Conservation (phyloP, 2,797 vertebrate genomes). For the Sebastes nivosus region DNA sequence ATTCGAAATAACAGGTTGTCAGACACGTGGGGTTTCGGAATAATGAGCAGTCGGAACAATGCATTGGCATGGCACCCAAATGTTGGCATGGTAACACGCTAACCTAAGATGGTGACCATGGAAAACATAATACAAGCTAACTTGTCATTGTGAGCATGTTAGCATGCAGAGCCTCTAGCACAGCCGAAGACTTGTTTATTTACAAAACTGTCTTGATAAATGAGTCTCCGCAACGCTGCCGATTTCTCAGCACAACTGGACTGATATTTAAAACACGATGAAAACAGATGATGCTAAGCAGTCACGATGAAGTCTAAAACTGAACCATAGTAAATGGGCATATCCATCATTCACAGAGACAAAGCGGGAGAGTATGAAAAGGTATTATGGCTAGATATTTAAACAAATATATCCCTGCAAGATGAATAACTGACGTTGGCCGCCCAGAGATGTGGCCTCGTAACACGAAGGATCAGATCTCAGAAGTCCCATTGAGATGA, state of each 20-base stretch:
- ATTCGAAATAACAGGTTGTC: too few relatives aligned
- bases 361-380: neutral
- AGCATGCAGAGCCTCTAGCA: too few relatives aligned
- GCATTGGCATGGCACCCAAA: too few relatives aligned
- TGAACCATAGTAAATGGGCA: neutral
- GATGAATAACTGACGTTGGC: conserved; percentile 43
- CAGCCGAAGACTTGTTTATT: too few relatives aligned
- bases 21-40: too few relatives aligned
- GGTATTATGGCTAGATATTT: conserved; percentile 1
- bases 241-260: neutral
- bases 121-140: too few relatives aligned
- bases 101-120: too few relatives aligned
- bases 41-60: too few relatives aligned
- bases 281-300: neutral
- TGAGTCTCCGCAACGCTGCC: neutral
- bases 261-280: neutral
- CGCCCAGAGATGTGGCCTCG: conserved; percentile 20
- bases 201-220: neutral
- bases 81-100: too few relatives aligned
- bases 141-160: too few relatives aligned
- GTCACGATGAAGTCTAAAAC: neutral
- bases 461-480: conserved; percentile 25
- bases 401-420: conserved; percentile 17
- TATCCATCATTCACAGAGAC: conserved; percentile 2
- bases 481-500: conserved; percentile 32